Evolutionary conservation across 92 coral and sea anemone genomes (phyloP).

Genomic region (Bergia puertoricense): DNA sequence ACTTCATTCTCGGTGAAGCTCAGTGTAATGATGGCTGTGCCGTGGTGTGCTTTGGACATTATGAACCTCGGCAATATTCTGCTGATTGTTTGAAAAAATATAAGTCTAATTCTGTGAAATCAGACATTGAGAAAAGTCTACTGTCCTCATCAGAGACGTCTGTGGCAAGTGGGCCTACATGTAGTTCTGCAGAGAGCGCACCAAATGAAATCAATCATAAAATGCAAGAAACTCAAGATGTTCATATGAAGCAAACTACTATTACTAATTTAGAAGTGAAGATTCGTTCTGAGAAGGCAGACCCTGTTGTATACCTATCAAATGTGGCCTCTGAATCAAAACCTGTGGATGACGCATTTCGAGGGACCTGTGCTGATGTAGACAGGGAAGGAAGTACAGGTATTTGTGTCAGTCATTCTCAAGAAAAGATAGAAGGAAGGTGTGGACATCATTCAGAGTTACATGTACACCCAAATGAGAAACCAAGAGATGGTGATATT

Average conservation of each 20-base stretch:
- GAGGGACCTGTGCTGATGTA: neutral
- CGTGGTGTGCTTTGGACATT: constrained; percentile 90
- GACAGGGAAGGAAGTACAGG: neutral
- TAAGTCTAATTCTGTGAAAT: neutral
- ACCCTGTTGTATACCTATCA: neutral
- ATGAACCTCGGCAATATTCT: constrained; percentile 62
- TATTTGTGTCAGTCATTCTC: neutral
- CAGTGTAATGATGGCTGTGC: constrained; percentile 88
- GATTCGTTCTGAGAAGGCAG: neutral
- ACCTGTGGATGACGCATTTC: neutral
- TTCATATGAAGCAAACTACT: neutral
- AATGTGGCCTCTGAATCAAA: neutral
- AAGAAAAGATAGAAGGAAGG: neutral
- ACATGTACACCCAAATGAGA: neutral
- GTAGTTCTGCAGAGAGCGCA: neutral
- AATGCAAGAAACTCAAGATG: too few relatives aligned
- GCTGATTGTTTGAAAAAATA: neutral
- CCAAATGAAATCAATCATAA: neutral
- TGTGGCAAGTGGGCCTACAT: neutral
- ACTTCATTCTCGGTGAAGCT: constrained; percentile 96
- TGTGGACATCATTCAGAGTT: neutral
- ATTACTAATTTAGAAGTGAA: neutral
- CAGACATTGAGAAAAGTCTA: neutral
- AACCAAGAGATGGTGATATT: neutral
- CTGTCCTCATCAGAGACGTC: neutral